These are phyloP conservation scores for Drosophila seguyi DNA, from an alignment of 1,140 invertebrate genomes.

Conservation along the genomic window DNA sequence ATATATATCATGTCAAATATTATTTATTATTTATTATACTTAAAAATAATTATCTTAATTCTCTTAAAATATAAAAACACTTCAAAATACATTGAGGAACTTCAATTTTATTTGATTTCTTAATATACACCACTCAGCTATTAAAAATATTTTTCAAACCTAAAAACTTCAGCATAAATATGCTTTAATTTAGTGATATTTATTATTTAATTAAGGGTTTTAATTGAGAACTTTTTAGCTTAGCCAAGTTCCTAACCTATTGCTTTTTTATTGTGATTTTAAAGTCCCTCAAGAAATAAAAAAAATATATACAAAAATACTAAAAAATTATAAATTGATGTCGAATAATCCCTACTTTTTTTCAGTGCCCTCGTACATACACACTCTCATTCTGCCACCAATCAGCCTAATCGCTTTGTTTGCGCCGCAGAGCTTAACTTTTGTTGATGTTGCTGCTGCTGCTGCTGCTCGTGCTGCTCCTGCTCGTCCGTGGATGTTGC, in stretches of 20 bases:
- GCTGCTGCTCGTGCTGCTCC: constrained; percentile 9
- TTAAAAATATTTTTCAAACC: too few relatives aligned
- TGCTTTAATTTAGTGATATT: neutral
- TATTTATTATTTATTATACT: too few relatives aligned
- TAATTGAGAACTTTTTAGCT: neutral
- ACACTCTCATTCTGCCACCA: constrained; percentile 41
- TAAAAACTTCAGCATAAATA: too few relatives aligned
- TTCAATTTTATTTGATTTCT: too few relatives aligned
- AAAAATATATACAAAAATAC: neutral
- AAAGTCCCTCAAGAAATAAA: neutral
- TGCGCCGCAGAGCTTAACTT: constrained; percentile 79
- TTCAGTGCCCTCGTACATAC: constrained; percentile 12
- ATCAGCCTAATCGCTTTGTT: constrained; percentile 80
- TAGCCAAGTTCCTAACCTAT: too few relatives aligned
- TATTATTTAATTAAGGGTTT: neutral
- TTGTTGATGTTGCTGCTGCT: constrained; percentile 48
- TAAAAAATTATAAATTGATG: neutral
- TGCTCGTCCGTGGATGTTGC: constrained; percentile 13
- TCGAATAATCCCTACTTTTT: neutral
- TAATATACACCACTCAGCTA: too few relatives aligned
- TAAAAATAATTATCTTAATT: too few relatives aligned
- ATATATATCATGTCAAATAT: too few relatives aligned
- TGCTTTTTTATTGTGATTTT: neutral
- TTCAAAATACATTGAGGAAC: too few relatives aligned
- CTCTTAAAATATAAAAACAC: too few relatives aligned